Base-by-base conservation (phyloP, 37 sponge, comb jelly and placozoan genomes). In the Aphrocallistes beatrix region DNA sequence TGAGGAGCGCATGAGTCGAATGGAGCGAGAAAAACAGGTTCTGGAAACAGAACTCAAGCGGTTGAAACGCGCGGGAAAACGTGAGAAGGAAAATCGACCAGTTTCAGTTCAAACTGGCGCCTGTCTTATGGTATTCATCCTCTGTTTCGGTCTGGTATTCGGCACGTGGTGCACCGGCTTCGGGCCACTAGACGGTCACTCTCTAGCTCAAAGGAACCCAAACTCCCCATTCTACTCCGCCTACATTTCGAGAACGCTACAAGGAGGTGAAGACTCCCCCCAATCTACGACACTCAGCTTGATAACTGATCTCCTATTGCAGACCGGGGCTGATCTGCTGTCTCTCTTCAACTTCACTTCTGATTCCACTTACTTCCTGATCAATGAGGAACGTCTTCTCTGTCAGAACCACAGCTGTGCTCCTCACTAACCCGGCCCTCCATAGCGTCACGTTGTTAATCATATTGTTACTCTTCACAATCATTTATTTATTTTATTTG, bases 41-140 rank as follows among this genome's bases (percentile, higher is more conserved):
- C n/a, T 60, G n/a, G 75, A 60, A 28, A 60, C 75, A 3, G 75
- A 60, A 30, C 32, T 60, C 17, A 60, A 13, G 75, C 10, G n/a
- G 3, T 13, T 60, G 32, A 60, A 30, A 60, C 75, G 75, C 32
- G 75, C 10, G 34, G 10, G 28, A 13, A 60, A 13, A 60, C 8
- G 25, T 30, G 75, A 21, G n/a, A 60, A 60, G n/a, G 75, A 28
- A 3, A 25, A 19, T 60, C 25, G 75, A 60, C n/a, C 75, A 32
- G 75, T 32, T 13, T 32, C 25, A 3, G 25, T 60, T 25, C 75
- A 60, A 28, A 60, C 75, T 3, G 75, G 75, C 6, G 75, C 75
- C n/a, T 60, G 75, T 60, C 75, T 60, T 1, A 60, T 60, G 75
- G 75, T 60, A 13, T 60, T 60, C 75, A 30, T 60, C n/a, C 75